These are phyloP conservation scores for Thaumetopoea pityocampa DNA, from an alignment of 1,140 invertebrate genomes.

Conservation along the genomic window DNA sequence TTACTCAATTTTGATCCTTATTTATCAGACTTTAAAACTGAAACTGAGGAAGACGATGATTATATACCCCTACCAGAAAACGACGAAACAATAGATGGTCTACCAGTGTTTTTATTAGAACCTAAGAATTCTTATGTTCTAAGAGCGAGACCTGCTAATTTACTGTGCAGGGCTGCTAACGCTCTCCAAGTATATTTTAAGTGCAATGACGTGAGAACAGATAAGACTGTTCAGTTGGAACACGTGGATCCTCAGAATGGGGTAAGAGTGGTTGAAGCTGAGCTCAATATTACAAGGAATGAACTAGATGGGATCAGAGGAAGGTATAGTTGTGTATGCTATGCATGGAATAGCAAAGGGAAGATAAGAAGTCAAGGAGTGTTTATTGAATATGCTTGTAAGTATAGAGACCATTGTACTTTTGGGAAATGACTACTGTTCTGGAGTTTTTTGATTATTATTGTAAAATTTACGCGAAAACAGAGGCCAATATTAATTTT, in stretches of 20 bases:
- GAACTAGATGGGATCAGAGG: slow-evolving; percentile 92
- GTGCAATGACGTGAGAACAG: slow-evolving; percentile 85
- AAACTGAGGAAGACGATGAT: slow-evolving; percentile 57
- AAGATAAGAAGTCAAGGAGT: slow-evolving; percentile 88
- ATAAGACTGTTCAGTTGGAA: slow-evolving; percentile 80
- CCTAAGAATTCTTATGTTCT: slow-evolving; percentile 91
- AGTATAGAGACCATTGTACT: slow-evolving; percentile 73
- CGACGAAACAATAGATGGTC: slow-evolving; percentile 72
- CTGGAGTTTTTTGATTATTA: too few species aligned
- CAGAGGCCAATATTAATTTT: too few species aligned
- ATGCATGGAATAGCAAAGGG: slow-evolving; percentile 86
- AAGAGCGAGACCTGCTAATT: slow-evolving; percentile 89
- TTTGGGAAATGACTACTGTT: too few species aligned
- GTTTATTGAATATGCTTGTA: slow-evolving; percentile 90
- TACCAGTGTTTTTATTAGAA: slow-evolving; percentile 90
- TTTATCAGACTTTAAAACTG: slow-evolving; percentile 58
- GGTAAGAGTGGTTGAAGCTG: slow-evolving; percentile 88
- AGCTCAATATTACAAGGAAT: slow-evolving; percentile 89
- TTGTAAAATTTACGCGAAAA: too few species aligned
- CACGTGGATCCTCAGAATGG: slow-evolving; percentile 91
- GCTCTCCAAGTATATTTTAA: slow-evolving; percentile 90
- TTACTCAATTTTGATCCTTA: slow-evolving; percentile 64
- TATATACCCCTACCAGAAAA: slow-evolving; percentile 64
- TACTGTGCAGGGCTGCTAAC: slow-evolving; percentile 90
- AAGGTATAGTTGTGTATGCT: slow-evolving; percentile 92